Base-by-base conservation (phyloP, 1,140 invertebrate genomes). In the Scylla paramamosain region DNA sequence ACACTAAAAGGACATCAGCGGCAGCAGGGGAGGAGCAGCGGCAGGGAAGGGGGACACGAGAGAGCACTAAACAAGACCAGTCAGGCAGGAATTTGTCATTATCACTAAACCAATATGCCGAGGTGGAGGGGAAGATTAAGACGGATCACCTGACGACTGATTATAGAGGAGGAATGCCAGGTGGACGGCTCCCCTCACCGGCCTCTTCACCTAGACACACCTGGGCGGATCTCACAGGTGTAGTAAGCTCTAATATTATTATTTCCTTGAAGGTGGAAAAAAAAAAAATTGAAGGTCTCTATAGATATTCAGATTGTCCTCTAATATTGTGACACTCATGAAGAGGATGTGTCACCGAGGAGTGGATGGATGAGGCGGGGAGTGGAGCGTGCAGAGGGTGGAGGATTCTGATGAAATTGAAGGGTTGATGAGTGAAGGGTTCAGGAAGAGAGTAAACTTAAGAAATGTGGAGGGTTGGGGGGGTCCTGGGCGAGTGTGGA, bases 81-180 rank as follows among this genome's bases (percentile, higher is more conserved):
- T 77, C 20, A 77, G 67, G 67, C 67, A n/a, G 67, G 67, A n/a
- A n/a, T n/a, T 77, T n/a, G n/a, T 77, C 67, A 77, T 77, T n/a
- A 77, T n/a, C 67, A n/a, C 67, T 77, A 77, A 77, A 77, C 67
- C 67, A 77, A 77, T 20, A 77, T 7, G 20, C n/a, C 6, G 20
- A 77, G 67, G 67, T 77, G 67, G 67, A 77, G 67, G 67, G 25
- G 67, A 77, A 77, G 67, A 77, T 77, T 77, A 77, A 77, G 67
- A 77, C 25, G 25, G 67, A 77, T 77, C 67, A 77, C 67, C 67
- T 77, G 20, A 77, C 67, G 67, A 77, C n/a, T 77, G 67, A 77
- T 77, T 77, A 77, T 77, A 77, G 67, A n/a, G 20, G 67, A 77
- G 67, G 25, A 77, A n/a, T 77, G 67, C 67, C 25, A 77, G 67